Conservation (phyloP, 2,888 invertebrate genomes). For the Cosmia pyralina region DNA sequence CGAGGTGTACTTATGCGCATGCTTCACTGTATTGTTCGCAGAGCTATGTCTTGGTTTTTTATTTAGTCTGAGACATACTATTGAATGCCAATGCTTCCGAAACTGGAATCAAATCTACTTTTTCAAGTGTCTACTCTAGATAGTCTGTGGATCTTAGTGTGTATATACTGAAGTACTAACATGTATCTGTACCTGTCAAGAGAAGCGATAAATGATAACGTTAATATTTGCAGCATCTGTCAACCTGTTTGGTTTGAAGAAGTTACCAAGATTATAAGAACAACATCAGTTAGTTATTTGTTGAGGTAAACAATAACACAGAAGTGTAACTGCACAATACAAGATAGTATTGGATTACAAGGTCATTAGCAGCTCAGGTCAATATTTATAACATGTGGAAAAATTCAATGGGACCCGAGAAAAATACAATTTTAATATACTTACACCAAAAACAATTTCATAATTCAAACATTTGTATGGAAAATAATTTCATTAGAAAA, state of each 20-base stretch:
- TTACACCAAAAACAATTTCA: too few species aligned
- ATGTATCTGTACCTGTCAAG: constrained; percentile 26
- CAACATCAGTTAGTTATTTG: constrained; percentile 26
- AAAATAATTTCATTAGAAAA: too few species aligned
- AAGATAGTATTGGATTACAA: constrained; percentile 1
- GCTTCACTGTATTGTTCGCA: too few species aligned
- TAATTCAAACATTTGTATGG: too few species aligned
- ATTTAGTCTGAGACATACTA: neutral
- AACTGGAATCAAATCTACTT: neutral
- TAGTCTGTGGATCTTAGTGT: neutral
- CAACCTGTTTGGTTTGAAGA: constrained; percentile 46
- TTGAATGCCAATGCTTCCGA: neutral
- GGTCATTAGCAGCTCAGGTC: constrained; percentile 3
- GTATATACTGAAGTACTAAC: constrained; percentile 4
- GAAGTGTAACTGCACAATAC: constrained; percentile 6
- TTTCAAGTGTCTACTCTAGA: neutral
- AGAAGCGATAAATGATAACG: constrained; percentile 39
- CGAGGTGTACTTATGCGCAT: too few species aligned
- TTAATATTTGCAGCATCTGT: constrained; percentile 40
- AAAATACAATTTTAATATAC: neutral
- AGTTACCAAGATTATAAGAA: constrained; percentile 17
- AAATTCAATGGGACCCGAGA: neutral
- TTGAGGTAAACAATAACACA: constrained; percentile 24
- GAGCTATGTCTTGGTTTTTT: too few species aligned
- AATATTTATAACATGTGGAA: neutral